Evolutionary conservation across 2,797 vertebrate genomes (phyloP), one percentile per base, ranked within the genome.

Genomic region (Pantherophis vulpinus): DNA sequence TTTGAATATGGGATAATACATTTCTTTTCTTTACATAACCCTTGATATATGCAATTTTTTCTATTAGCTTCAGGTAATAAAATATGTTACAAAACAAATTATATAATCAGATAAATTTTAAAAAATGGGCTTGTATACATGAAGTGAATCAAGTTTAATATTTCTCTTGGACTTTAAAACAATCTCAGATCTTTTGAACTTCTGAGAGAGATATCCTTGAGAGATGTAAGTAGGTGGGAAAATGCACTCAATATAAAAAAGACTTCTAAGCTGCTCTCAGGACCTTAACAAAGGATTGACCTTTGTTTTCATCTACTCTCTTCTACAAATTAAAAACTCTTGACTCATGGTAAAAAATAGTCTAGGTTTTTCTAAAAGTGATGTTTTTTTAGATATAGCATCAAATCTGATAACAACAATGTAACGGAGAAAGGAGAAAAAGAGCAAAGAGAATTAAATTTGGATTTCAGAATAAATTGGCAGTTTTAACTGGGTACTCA

Each of bases 381-480:
- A 16, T 42, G 2, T 11, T n/a, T 37, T 59, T 95, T 94, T 89
- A 95, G 4, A 5, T 94, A 12, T 20, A 63, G 79, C 59, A 86
- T 51, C 88, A 95, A 94, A 92, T 92, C 13, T 29, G 92, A 18
- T 54, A 95, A 32, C 37, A 86, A 13, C 63, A 54, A 23, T 12
- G 16, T 29, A 51, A 32, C 2, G 1, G 60, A 66, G 42, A 29
- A 58, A 12, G 47, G 11, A 42, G 14, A 20, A 2, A 87, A 20
- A 23, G 60, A 66, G 83, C 32, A 13, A 18, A 11, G 32, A 63
- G 25, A 74, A 88, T 29, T 83, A 55, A 37, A 32, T 54, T 70
- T 59, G 90, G 79, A 93, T 32, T 89, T 91, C 55, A 58, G 63
- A 95, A 94, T 94, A 94, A 93, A 1, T 95, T 94, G 92, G 59